Base-by-base conservation (phyloP, 2,888 invertebrate species). In the Caenorhabditis becei region DNA sequence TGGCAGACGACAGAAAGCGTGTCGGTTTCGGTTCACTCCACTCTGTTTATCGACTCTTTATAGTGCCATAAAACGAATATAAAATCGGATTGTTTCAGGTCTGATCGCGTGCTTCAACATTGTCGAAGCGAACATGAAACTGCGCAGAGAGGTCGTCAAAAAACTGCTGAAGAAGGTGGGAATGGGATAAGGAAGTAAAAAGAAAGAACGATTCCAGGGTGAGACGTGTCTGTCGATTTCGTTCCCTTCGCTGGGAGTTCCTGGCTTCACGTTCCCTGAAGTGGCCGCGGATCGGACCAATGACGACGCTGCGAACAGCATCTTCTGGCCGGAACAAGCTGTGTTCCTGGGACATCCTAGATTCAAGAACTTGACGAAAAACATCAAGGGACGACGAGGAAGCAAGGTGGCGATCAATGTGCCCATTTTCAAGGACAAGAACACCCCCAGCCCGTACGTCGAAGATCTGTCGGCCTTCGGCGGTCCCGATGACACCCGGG, bases 41-140 rank as follows among this genome's bases (percentile, higher is more conserved):
- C 49, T 59, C 47, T 69, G 14, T 24, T 41, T 35, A 35, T 37
- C 37, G 35, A 37, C 28, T 51, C 4, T 49, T 58, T 58, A 32
- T 18, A n/a, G 58, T 10, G 11, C 16, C n/a, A 24, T 54, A 56
- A 49, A 58, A 65, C n/a, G 20, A 11, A 56, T 49, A 26, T 26
- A 23, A 58, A 66, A 66, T 28, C 53, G 44, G 56, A 44, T 18
- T 28, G 11, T 80, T 82, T 67, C 72, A 89, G 89, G 89, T 41
- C 84, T 97, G 16, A 93, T 98, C 91, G 97, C 97, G 7, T 97
- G 98, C 93, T 97, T 99, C 92, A 99, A 98, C 92, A 94, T 97
- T 80, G 98, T 99, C 5, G 99, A 99, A 92, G 96, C 96, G 7
- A 99, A 98, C 92, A 99, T 99, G 99, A 94, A 94, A 86, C 94